Evolutionary conservation across 2,888 invertebrate genomes (phyloP), one percentile per base, ranked within the genome.

Genomic region (Xestia ashworthii): DNA sequence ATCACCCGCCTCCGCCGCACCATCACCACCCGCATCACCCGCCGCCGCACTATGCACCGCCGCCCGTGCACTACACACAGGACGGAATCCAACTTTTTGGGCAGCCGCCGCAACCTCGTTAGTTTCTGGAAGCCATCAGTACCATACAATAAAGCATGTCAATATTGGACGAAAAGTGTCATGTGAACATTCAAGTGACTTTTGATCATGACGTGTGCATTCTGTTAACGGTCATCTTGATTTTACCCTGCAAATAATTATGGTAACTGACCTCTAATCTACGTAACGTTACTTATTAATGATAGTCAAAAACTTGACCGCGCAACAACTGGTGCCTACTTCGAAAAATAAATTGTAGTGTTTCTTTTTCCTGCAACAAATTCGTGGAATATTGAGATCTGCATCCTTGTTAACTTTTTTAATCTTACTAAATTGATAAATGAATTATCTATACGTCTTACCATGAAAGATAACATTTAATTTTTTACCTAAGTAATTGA

Each of bases 1-100:
- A 83, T 41, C 83, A 79, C 41, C 84, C 76, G 19, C 85, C 86
- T 1, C 86, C 86, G 1, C 87, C 44, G 41, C 89, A 70, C 67
- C 87, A 83, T 62, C 32, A 32, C 32, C 80, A 84, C 74, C 79
- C 86, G 38, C 74, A 82, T 58, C 60, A 85, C 74, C 66, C 85
- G 11, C 80, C 84, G 67, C 78, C 84, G 65, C 66, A 83, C 12
- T 77, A 83, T 25, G 60, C 75, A 46, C 72, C 78, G 50, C 82
- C 87, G 16, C 86, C 80, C 4, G 86, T 69, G 12, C 85, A 83
- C 44, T 84, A 84, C 25, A 76, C 70, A 38, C 72, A 88, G 0
- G 48, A 83, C 55, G 84, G 80, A 70, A 66, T 65, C 1, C 74
- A 64, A 32, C 82, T 75, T 19, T 53, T 19, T 38, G 19, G 38